Conservation (phyloP, 2,113 vertebrate species). For the Actinemys pallida region DNA sequence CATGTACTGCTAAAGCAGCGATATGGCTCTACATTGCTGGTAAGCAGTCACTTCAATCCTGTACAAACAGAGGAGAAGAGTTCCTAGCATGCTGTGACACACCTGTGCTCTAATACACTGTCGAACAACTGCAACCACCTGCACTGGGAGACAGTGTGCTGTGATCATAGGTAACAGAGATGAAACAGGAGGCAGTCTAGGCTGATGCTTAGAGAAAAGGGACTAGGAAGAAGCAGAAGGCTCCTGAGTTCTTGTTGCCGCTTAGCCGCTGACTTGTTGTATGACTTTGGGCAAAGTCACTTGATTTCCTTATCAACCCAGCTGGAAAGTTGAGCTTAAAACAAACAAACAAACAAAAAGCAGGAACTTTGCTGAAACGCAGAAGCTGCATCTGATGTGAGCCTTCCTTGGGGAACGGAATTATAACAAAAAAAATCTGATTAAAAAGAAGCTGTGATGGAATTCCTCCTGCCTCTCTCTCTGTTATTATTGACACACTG, state of each 20-base stretch:
- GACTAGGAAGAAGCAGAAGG: neutral
- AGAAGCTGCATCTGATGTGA: neutral
- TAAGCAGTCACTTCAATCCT: constrained; percentile 42
- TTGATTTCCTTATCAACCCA: neutral
- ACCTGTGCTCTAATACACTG: neutral
- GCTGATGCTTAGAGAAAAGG: fast-evolving
- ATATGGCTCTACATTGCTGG: neutral
- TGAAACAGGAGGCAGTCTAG: neutral
- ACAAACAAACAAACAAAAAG: fast-evolving
- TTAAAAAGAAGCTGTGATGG: neutral
- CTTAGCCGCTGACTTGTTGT: neutral
- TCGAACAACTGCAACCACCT: fast-evolving
- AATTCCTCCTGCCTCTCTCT: neutral
- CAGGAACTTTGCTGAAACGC: neutral
- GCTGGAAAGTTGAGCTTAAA: neutral
- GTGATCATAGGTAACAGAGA: neutral
- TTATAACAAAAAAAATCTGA: neutral
- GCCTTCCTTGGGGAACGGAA: neutral
- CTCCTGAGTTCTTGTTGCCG: neutral
- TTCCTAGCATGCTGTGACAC: neutral
- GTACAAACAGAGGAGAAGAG: neutral
- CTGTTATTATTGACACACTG: neutral
- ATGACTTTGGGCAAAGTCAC: neutral
- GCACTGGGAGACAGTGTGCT: neutral
- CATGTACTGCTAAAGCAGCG: constrained; percentile 65